Evolutionary conservation across 2,113 vertebrate species (phyloP).

Genomic region (Todiramphus chloris): DNA sequence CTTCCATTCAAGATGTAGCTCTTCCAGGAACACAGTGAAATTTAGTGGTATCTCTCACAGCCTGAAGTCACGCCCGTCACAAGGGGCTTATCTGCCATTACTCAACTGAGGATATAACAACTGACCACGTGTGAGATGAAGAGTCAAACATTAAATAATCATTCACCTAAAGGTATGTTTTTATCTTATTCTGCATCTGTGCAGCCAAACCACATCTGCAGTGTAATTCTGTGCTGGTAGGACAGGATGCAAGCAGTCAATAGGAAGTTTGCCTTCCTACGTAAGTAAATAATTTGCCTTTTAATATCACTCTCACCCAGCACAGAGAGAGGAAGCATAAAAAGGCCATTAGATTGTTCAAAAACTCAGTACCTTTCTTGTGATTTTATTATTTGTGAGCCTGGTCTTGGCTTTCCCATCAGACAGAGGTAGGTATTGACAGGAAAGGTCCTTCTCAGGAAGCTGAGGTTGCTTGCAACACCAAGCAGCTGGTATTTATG

Average conservation of each 20-base stretch:
- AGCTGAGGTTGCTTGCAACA: neutral
- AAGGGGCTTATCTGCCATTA: neutral
- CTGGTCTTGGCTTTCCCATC: neutral
- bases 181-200: neutral
- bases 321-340: neutral
- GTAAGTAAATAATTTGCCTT: neutral
- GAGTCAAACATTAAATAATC: no score
- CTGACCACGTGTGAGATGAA: neutral
- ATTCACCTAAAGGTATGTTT: neutral
- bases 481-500: neutral
- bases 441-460: neutral
- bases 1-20: neutral
- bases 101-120: neutral
- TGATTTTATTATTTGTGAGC: neutral
- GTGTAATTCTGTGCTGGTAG: neutral
- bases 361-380: neutral
- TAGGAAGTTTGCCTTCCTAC: neutral
- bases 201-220: conserved; percentile 22
- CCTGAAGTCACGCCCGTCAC: neutral
- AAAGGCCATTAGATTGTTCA: neutral
- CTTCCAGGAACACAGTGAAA: neutral
- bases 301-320: neutral
- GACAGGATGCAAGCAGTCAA: neutral
- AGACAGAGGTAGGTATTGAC: neutral
- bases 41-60: neutral